A percentile compares a stretch with the other conserved stretches of the same genome.
These are phyloP conservation scores for Tragelaphus imberbis DNA, from an alignment of 2,113 vertebrate species.

Conservation along the genomic window DNA sequence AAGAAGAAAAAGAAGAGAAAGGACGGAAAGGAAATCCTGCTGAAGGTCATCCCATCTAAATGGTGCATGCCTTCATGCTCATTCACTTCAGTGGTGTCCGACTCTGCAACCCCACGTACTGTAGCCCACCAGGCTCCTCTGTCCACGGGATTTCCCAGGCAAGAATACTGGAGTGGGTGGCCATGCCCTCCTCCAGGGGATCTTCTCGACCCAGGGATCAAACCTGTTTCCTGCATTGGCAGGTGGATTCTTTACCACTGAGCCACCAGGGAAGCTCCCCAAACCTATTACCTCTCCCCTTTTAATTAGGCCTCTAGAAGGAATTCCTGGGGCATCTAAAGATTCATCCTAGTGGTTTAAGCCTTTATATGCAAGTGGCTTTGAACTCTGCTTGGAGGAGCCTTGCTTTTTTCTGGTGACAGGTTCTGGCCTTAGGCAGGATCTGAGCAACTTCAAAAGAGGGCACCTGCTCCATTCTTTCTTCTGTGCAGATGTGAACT, in stretches of 20 bases:
- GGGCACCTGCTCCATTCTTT: background rate
- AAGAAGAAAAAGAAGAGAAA: background rate
- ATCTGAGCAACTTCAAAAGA: constrained; percentile 1
- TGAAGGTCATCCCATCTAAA: background rate
- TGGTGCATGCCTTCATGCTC: background rate
- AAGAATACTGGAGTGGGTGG: background rate
- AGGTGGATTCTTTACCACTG: background rate
- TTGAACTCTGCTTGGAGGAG: constrained; percentile 21
- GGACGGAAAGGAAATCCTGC: background rate
- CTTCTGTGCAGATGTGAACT: background rate
- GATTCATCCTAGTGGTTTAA: background rate
- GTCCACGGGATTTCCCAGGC: background rate
- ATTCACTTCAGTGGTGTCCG: rapidly evolving
- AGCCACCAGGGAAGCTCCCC: background rate
- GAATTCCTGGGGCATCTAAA: background rate
- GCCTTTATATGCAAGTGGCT: background rate
- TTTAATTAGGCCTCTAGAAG: background rate
- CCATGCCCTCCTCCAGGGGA: background rate
- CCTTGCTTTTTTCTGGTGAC: constrained; percentile 28
- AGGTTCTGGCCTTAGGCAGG: constrained; percentile 8
- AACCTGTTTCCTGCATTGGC: background rate
- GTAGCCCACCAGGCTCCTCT: background rate
- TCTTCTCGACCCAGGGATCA: background rate
- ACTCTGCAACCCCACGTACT: background rate
- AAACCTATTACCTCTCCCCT: background rate